Evolutionary conservation across 2,113 vertebrate species (phyloP), one percentile per base, ranked within the genome.

Genomic region (Colius striatus): DNA sequence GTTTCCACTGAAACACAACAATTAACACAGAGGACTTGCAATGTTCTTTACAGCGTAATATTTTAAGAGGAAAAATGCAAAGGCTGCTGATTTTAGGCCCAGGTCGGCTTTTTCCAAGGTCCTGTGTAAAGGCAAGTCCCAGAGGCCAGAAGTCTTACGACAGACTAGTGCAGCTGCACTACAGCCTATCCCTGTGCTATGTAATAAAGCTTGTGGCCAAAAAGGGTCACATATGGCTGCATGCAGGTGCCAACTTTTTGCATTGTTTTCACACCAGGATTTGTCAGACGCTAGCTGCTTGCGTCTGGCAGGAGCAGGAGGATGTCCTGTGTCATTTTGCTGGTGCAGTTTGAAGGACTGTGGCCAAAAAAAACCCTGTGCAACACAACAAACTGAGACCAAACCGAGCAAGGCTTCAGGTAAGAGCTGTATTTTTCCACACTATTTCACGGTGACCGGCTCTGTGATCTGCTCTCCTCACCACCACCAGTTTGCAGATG

Each of bases 271-370:
- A 16, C 41, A 34, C 3, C 43, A 18, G 29, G 34, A 41, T 29
- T 76, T 80, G 77, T 58, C 87, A 80, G 72, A 30, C 30, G 1
- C 11, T 23, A 11, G 11, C 87, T 88, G 84, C 51, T 88, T 83
- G 36, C 10, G 12, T 81, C 8, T 19, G 60, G 80, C 80, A 50
- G 68, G 55, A 53, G 67, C 11, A 2, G 86, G 71, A 87, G 89
- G 95, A 95, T 82, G 89, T 94, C 91, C 96, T 78, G 89, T 94
- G 88, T 76, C 57, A 25, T 71, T 87, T 36, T 66, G 60, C 74
- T 30, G 57, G 41, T 62, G 84, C 70, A 16, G 77, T 58, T 93
- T 5, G 73, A 89, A 65, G 81, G 48, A 78, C 0, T 13, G 51
- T 36, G 58, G 77, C 75, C 71, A 88, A 82, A 79, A 54, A 84